phyloP scores from a whole-genome alignment of 2,888 invertebrate species.

The Caenorhabditis macrosperma region DNA sequence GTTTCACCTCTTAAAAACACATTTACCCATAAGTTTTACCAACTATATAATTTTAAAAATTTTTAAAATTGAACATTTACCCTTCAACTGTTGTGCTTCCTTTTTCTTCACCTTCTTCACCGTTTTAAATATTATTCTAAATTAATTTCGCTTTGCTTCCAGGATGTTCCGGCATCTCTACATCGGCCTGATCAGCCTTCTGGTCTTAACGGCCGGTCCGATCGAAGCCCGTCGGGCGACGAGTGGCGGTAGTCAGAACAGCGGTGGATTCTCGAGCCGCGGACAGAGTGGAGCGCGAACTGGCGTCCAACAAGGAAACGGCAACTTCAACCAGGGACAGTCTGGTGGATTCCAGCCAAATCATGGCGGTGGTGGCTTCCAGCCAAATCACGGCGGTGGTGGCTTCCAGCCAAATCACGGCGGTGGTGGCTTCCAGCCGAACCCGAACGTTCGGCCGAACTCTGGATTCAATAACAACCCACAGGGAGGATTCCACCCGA shows the following conservation, averaged over 20 bases:
- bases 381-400: slow-evolving; percentile 36
- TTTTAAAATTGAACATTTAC: no score
- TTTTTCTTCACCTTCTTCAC: neutral
- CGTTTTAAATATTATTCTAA: neutral
- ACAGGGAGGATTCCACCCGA: slow-evolving; percentile 49
- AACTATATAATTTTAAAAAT: no score
- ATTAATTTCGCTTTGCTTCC: neutral
- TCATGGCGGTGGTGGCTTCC: slow-evolving; percentile 33
- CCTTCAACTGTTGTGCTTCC: neutral
- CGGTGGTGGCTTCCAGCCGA: slow-evolving; percentile 31
- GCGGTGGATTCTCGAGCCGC: slow-evolving; percentile 30
- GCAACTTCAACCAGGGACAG: slow-evolving; percentile 20
- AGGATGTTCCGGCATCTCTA: slow-evolving; percentile 49
- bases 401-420: slow-evolving; percentile 22
- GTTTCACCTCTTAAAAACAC: no score
- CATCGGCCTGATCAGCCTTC: slow-evolving; percentile 8
- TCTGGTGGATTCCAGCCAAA: slow-evolving; percentile 22
- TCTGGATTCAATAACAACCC: neutral
- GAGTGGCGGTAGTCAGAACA: neutral
- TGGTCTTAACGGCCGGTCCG: slow-evolving; percentile 32
- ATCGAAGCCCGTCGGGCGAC: slow-evolving; percentile 53
- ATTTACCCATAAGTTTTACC: no score
- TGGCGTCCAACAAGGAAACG: slow-evolving; percentile 12
- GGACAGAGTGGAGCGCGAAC: slow-evolving; percentile 26
- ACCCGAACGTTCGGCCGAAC: slow-evolving; percentile 2